Evolutionary conservation across 1,140 invertebrate species (phyloP).

Genomic region (Doryteuthis pealeii): DNA sequence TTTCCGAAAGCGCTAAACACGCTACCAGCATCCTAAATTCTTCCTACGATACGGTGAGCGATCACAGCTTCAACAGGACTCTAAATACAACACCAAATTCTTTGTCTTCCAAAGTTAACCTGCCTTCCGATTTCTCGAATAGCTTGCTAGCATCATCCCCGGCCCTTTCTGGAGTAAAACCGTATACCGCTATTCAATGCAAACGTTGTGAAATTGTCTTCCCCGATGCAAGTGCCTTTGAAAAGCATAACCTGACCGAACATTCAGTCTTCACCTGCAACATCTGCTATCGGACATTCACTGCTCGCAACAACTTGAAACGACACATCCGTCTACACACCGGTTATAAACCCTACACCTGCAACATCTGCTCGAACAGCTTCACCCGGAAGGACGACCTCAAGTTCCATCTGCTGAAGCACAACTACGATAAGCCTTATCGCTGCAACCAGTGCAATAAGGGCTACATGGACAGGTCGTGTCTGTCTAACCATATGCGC

Average conservation of each 20-base stretch:
- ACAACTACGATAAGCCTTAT: conserved; percentile 53
- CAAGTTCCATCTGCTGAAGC: conserved; percentile 67
- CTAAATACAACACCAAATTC: neutral
- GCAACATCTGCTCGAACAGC: conserved; percentile 72
- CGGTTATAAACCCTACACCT: conserved; percentile 60
- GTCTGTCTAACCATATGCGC: conserved; percentile 41
- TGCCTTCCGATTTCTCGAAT: neutral
- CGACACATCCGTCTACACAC: conserved; percentile 73
- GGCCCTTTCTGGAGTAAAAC: neutral
- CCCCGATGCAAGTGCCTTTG: conserved; percentile 30
- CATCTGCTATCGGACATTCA: conserved; percentile 44
- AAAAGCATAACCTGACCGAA: conserved; percentile 36
- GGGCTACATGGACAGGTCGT: conserved; percentile 45
- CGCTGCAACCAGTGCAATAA: conserved; percentile 41
- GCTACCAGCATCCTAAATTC: neutral
- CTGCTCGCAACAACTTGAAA: conserved; percentile 70
- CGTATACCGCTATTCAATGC: conserved; percentile 26
- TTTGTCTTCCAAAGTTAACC: neutral
- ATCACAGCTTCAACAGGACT: neutral
- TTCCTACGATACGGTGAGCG: neutral
- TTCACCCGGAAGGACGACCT: conserved; percentile 69
- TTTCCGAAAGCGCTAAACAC: neutral
- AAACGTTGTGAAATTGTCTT: conserved; percentile 34
- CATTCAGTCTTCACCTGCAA: conserved; percentile 43
- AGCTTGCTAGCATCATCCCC: neutral